A percentile compares a stretch with the other conserved stretches of the same genome.
These are phyloP conservation scores for Epinephelus cyanopodus DNA, from an alignment of 2,113 vertebrate genomes.

Conservation along the genomic window DNA sequence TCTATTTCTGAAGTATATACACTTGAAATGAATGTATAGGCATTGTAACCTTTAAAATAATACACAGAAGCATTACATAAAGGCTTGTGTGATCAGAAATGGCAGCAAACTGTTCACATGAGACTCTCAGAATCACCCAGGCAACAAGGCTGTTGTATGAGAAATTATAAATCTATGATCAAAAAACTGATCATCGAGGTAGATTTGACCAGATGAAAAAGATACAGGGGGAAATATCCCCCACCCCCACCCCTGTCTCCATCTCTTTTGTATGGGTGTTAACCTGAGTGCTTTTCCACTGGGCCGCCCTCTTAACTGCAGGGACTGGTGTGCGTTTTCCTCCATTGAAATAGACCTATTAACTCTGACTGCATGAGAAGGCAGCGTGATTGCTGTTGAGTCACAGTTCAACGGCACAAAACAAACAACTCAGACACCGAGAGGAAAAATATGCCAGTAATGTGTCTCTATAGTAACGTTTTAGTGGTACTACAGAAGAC, in stretches of 20 bases:
- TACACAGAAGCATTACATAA: neutral
- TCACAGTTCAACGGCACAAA: constrained; percentile 45
- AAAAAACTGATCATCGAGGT: neutral
- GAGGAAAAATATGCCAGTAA: neutral
- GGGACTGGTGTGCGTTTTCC: constrained; percentile 44
- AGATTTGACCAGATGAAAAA: constrained; percentile 1
- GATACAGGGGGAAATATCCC: neutral
- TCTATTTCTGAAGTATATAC: no score
- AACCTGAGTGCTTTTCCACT: constrained; percentile 51
- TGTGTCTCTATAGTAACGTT: neutral
- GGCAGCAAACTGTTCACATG: neutral
- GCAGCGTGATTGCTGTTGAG: constrained; percentile 40
- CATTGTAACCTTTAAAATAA: neutral
- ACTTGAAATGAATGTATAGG: neutral
- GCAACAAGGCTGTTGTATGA: neutral
- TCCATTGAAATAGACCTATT: constrained; percentile 39
- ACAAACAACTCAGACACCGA: constrained; percentile 33
- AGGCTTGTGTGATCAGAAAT: neutral
- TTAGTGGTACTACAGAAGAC: constrained; percentile 2
- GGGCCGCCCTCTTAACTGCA: constrained; percentile 39
- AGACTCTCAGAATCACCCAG: neutral
- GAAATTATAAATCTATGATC: neutral
- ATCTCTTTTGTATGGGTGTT: constrained; percentile 41
- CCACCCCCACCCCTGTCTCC: neutral
- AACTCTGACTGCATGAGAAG: constrained; percentile 41